Evolutionary conservation across 2,888 invertebrate species (phyloP).

Genomic region (Tenthredo scrophulariae): DNA sequence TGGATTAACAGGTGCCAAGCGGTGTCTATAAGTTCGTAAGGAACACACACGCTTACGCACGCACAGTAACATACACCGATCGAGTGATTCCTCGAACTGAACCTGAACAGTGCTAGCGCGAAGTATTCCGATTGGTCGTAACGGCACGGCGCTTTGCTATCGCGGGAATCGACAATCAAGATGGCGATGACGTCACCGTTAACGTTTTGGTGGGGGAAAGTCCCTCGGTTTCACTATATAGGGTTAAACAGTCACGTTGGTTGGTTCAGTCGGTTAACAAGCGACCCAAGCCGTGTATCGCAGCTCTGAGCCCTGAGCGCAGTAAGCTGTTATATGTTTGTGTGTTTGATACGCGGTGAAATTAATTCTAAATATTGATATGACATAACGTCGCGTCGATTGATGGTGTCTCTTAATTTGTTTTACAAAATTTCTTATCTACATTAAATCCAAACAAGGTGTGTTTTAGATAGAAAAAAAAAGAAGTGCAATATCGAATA

Average conservation of each 20-base stretch:
- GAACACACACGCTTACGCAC: too few relatives aligned
- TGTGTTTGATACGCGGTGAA: too few relatives aligned
- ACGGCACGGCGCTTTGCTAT: slow-evolving; percentile 58
- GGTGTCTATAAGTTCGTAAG: background rate
- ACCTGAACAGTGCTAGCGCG: background rate
- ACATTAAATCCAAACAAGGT: too few relatives aligned
- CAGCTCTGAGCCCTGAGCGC: background rate
- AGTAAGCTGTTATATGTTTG: background rate
- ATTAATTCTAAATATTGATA: too few relatives aligned
- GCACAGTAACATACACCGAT: background rate
- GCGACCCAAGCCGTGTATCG: background rate
- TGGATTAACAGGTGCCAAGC: background rate
- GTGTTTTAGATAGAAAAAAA: too few relatives aligned
- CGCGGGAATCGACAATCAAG: slow-evolving; percentile 70
- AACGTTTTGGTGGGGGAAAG: background rate
- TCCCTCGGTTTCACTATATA: slow-evolving; percentile 66
- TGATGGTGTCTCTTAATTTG: too few relatives aligned
- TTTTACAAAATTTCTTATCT: too few relatives aligned
- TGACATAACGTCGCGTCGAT: too few relatives aligned
- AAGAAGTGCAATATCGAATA: background rate
- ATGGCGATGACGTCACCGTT: slow-evolving; percentile 71
- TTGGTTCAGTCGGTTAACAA: slow-evolving; percentile 67
- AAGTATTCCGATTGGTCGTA: slow-evolving; percentile 12
- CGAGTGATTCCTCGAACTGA: background rate
- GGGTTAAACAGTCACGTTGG: slow-evolving; percentile 72